phyloP scores from a whole-genome alignment of 2,797 vertebrate species.

The Alauda arvensis region DNA sequence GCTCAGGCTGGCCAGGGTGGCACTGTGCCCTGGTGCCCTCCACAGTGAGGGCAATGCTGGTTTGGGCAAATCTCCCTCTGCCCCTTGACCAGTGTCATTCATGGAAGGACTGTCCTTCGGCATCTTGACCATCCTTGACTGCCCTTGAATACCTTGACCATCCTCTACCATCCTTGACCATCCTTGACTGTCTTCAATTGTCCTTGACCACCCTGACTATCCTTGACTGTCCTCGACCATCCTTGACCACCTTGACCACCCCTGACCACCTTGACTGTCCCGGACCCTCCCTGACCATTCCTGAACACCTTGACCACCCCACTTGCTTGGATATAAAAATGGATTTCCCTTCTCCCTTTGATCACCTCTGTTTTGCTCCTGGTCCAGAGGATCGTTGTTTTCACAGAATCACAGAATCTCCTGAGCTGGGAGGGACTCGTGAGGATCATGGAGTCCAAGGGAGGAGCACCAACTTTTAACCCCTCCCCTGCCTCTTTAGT shows the following conservation, averaged over 20 bases:
- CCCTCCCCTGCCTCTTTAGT: fast-evolving
- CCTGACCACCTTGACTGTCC: no score
- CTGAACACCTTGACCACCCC: not conserved
- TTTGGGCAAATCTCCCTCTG: not conserved
- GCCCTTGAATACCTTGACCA: no score
- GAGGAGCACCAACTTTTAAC: not conserved
- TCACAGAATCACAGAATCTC: not conserved
- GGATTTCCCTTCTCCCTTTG: not conserved
- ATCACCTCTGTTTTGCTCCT: not conserved
- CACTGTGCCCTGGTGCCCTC: not conserved
- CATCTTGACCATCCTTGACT: not conserved
- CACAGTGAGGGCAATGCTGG: no score
- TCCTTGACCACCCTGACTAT: no score
- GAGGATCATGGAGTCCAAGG: not conserved
- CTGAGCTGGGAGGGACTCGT: fast-evolving
- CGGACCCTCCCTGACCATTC: not conserved
- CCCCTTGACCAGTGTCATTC: not conserved
- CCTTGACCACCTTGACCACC: no score
- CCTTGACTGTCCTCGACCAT: not conserved
- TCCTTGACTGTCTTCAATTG: no score
- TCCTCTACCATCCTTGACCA: no score
- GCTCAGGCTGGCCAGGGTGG: not conserved
- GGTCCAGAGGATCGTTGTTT: not conserved
- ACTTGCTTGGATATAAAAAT: not conserved
- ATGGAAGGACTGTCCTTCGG: not conserved